Evolutionary conservation across 2,888 invertebrate species (phyloP), one percentile per base, ranked within the genome.

Genomic region (Callyntrura sp.): DNA sequence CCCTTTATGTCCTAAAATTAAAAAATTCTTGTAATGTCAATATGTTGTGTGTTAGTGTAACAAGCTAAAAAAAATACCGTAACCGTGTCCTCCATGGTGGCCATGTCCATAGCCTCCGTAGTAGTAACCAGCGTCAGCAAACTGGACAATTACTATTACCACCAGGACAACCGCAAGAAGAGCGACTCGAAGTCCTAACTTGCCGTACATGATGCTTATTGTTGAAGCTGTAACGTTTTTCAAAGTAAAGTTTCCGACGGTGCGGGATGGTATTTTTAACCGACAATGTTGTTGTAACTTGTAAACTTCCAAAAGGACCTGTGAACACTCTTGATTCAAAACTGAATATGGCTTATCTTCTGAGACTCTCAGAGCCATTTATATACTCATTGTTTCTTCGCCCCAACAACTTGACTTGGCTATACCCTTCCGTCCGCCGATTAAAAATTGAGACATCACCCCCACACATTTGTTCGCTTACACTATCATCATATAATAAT

Each of bases 381-480:
- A 73, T 73, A 73, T 73, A 73, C 73, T 17, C 43, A 17, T 43
- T 70, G 35, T 70, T 35, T 68, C 35, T 35, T 70, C 17, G 43
- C 17, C 14, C 43, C 70, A 43, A 3, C 70, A 43, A 45, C 45
- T 45, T 25, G 25, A 25, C 23, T 57, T 5, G 57, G 20, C 57
- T 17, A 57, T 57, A 51, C 51, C 35, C 76, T 76, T 76, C 51
- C 76, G 76, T 51, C 51, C 51, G 48, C 51, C 76, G 23, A 76
- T 76, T 76, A 76, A 76, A 51, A 51, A 48, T 76, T 76, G 76
- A 76, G 76, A 35, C 76, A 76, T 76, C 51, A 48, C 48, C 23
- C 51, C 0, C n/a, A 57, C 14, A 55, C 55, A 35, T n/a, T 43
- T 6, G 20, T n/a, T 43, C 8, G 20, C 43, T 9, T 45, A 17